Conservation (phyloP, 2,888 invertebrate genomes). For the Arctia plantaginis region DNA sequence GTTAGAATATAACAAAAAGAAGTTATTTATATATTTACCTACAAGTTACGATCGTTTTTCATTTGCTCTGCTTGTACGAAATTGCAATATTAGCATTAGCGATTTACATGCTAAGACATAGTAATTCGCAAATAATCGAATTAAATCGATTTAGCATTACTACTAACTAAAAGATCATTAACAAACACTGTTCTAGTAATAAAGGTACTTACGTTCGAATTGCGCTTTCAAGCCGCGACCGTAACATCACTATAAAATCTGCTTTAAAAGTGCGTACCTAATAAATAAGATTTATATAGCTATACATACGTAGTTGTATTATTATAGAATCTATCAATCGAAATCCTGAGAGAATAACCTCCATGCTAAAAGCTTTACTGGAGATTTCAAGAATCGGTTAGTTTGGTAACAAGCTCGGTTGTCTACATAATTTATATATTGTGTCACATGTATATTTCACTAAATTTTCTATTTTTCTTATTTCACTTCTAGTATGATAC, state of each 20-base stretch:
- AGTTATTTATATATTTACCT: too few relatives aligned
- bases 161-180: too few relatives aligned
- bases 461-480: too few relatives aligned
- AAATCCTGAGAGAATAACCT: conserved; percentile 37
- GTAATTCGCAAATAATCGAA: too few relatives aligned
- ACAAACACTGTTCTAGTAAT: too few relatives aligned
- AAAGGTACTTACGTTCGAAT: background rate
- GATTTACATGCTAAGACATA: too few relatives aligned
- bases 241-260: background rate
- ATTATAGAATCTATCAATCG: conserved; percentile 34
- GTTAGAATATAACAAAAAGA: too few relatives aligned
- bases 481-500: background rate
- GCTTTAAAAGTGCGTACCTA: conserved; percentile 25
- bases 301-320: background rate
- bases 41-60: too few relatives aligned
- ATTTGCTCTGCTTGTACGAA: too few relatives aligned
- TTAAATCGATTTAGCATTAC: too few relatives aligned
- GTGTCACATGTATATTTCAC: background rate
- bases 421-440: background rate
- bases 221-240: background rate
- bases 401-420: background rate
- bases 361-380: conserved; percentile 13
- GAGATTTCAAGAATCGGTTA: background rate
- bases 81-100: too few relatives aligned
- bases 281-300: background rate